Evolutionary conservation across 30 jellyfish, hydroid and myxozoan species (phyloP).

Genomic region (Cassiopea andromeda): DNA sequence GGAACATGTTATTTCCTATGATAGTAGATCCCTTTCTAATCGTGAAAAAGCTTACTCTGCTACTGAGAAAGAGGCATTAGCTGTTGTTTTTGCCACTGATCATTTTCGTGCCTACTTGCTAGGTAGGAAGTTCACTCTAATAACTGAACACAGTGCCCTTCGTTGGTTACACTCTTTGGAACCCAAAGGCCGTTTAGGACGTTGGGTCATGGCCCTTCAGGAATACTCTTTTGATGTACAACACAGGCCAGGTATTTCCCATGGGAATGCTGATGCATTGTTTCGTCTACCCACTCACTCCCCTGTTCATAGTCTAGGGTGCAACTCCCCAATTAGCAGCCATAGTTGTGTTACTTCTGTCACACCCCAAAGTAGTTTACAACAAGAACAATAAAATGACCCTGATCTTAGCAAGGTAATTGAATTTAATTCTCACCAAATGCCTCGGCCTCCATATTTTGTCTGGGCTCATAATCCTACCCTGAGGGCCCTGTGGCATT

Average conservation of each 20-base stretch:
- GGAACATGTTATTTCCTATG: conserved; percentile 62
- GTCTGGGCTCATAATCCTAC: conserved; percentile 44
- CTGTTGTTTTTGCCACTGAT: conserved; percentile 40
- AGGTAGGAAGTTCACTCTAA: conserved; percentile 50
- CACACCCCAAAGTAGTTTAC: conserved; percentile 1
- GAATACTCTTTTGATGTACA: conserved; percentile 28
- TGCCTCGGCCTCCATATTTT: conserved; percentile 31
- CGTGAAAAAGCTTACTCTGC: conserved; percentile 31
- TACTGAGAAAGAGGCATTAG: conserved; percentile 70
- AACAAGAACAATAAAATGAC: conserved; percentile 16
- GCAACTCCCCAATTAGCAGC: too few species aligned
- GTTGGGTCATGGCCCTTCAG: conserved; percentile 77
- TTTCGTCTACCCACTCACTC: conserved; percentile 37
- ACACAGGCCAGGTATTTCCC: conserved; percentile 47
- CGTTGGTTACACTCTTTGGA: conserved; percentile 72
- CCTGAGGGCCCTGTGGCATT: conserved; percentile 33
- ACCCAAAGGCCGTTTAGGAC: conserved; percentile 61
- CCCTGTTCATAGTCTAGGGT: neutral
- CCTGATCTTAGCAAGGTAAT: neutral
- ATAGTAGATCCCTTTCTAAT: conserved; percentile 43
- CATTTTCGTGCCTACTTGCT: conserved; percentile 41
- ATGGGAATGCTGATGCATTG: conserved; percentile 74
- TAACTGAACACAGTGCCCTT: conserved; percentile 64
- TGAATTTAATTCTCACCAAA: neutral
- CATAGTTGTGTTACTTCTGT: neutral